Conservation (phyloP, 2,113 vertebrate genomes). For the Oncorhynchus kisutch region DNA sequence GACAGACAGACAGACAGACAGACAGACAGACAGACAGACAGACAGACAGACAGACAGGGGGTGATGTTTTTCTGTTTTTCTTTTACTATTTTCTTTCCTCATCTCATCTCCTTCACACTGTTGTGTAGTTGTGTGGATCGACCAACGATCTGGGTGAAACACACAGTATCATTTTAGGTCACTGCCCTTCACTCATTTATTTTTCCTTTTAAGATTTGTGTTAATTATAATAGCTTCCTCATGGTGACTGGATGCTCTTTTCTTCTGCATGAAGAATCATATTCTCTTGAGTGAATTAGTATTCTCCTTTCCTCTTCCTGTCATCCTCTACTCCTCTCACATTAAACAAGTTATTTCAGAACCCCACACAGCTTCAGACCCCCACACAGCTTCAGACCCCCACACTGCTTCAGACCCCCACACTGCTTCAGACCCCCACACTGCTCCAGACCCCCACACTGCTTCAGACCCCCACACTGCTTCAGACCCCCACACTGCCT, state of each 20-base stretch:
- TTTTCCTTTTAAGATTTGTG: slow-evolving; percentile 76
- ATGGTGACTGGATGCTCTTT: slow-evolving; percentile 88
- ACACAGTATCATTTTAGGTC: slow-evolving; percentile 82
- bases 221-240: slow-evolving; percentile 93
- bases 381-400: no score
- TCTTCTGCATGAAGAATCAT: slow-evolving; percentile 78
- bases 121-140: neutral
- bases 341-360: slow-evolving; percentile 2
- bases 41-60: neutral
- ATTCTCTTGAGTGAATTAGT: slow-evolving; percentile 90
- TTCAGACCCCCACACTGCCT: no score
- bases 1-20: no score
- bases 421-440: no score
- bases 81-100: neutral
- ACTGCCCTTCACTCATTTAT: slow-evolving; percentile 90
- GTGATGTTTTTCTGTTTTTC: neutral
- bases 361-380: no score
- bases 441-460: no score
- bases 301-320: slow-evolving; percentile 78
- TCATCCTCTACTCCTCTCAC: neutral
- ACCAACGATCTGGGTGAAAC: neutral
- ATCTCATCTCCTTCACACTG: neutral
- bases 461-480: no score
- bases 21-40: no score
- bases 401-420: no score